Percentiles rank a stretch among this genome's conserved stretches.
These are phyloP conservation scores for Pipistrellus nathusii DNA, from an alignment of 2,797 vertebrate species.

Conservation along the genomic window DNA sequence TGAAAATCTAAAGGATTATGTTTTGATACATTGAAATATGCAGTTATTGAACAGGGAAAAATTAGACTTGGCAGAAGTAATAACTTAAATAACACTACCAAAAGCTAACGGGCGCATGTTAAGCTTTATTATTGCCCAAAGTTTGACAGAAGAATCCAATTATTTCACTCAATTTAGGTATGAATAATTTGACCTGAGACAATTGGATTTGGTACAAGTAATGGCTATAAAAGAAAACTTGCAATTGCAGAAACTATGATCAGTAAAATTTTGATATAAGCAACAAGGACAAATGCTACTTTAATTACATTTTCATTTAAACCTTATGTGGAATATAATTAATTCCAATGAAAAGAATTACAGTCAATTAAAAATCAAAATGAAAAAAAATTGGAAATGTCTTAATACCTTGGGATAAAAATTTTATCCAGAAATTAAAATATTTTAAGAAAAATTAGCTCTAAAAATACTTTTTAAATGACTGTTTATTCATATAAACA, in stretches of 20 bases:
- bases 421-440: constrained; percentile 50
- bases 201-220: constrained; percentile 63
- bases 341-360: constrained; percentile 67
- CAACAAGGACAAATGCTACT: not conserved
- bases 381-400: constrained; percentile 31
- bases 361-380: constrained; percentile 70
- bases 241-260: constrained; percentile 54
- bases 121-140: constrained; percentile 64
- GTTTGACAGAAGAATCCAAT: constrained; percentile 49
- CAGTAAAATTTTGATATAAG: constrained; percentile 66
- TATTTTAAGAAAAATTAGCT: constrained; percentile 18
- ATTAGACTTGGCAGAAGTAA: constrained; percentile 49
- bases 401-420: constrained; percentile 25
- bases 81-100: constrained; percentile 65
- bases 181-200: constrained; percentile 67
- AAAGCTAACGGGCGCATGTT: constrained; percentile 49
- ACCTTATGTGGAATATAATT: constrained; percentile 64
- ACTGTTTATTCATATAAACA: not conserved
- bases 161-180: constrained; percentile 60
- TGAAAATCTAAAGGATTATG: constrained; percentile 38
- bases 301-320: constrained; percentile 67
- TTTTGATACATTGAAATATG: constrained; percentile 20
- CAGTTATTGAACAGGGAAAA: constrained; percentile 33
- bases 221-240: constrained; percentile 61
- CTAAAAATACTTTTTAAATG: not conserved